Evolutionary conservation across 2,113 vertebrate genomes (phyloP).

Genomic region (Bufo gargarizans): DNA sequence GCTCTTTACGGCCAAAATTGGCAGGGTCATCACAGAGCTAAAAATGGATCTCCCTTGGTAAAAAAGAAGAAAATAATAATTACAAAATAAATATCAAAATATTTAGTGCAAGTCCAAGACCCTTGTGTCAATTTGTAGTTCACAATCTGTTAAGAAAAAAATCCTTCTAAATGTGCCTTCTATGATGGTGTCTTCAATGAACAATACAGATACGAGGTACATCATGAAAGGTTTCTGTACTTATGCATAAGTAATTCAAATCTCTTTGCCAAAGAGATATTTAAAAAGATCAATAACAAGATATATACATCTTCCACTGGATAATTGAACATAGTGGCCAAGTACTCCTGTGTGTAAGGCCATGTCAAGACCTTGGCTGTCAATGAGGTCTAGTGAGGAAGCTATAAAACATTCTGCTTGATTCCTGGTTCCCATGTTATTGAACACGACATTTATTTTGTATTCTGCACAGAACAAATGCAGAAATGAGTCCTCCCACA

Average conservation of each 20-base stretch:
- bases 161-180: not conserved
- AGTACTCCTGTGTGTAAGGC: conserved; percentile 18
- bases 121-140: not conserved
- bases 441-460: not conserved
- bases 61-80: not conserved
- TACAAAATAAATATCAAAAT: no score
- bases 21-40: not conserved
- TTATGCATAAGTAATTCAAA: conserved; percentile 16
- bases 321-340: conserved; percentile 30
- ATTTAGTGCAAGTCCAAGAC: no score
- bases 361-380: conserved; percentile 22
- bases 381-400: conserved; percentile 19
- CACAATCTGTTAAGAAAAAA: not conserved
- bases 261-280: conserved; percentile 12
- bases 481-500: not conserved
- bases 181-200: not conserved
- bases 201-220: not conserved
- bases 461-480: not conserved
- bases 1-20: not conserved
- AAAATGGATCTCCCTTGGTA: not conserved
- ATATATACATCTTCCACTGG: conserved; percentile 18
- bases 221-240: not conserved
- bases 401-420: conserved; percentile 10
- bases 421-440: conserved; percentile 2
- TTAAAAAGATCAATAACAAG: conserved; percentile 16